Evolutionary conservation across 2,888 invertebrate genomes (phyloP).

Genomic region (Digitonthophagus gazella): DNA sequence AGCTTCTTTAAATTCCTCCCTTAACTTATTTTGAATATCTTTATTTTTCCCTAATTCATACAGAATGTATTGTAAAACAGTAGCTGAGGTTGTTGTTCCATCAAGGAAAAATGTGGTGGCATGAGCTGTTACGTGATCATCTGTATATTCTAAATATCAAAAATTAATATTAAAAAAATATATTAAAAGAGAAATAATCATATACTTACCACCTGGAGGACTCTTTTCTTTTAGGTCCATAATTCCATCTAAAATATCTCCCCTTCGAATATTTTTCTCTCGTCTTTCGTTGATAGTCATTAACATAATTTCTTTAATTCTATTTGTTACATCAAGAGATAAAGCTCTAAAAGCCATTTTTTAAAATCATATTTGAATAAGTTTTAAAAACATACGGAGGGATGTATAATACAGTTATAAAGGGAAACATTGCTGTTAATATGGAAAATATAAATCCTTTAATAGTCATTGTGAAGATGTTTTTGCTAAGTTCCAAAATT

Average conservation of each 20-base stretch:
- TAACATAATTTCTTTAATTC: conserved; percentile 42
- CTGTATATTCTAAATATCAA: conserved; percentile 40
- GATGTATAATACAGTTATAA: not conserved
- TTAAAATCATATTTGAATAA: conserved; percentile 3
- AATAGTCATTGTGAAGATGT: conserved; percentile 27
- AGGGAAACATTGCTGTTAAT: not conserved
- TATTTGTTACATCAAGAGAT: conserved; percentile 35
- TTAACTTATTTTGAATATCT: conserved; percentile 48
- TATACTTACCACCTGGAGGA: conserved; percentile 13
- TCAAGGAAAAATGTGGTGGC: conserved; percentile 56
- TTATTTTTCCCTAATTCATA: conserved; percentile 53
- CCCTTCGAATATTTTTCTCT: conserved; percentile 45
- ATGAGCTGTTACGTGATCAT: conserved; percentile 55
- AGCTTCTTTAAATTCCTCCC: conserved; percentile 48
- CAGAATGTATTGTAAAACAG: conserved; percentile 51
- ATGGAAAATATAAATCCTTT: not conserved
- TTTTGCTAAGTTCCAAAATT: conserved; percentile 36
- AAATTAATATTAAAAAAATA: not conserved
- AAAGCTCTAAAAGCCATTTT: not conserved
- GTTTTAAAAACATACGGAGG: not conserved
- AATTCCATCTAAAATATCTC: conserved; percentile 52
- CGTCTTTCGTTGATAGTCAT: conserved; percentile 46
- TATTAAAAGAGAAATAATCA: not conserved
- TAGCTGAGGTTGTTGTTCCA: conserved; percentile 57
- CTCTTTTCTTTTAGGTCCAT: conserved; percentile 40